Percentiles rank a stretch among this genome's conserved stretches.
phyloP scores from a whole-genome alignment of 2,888 invertebrate species.

The Orthonevra nobilis region DNA sequence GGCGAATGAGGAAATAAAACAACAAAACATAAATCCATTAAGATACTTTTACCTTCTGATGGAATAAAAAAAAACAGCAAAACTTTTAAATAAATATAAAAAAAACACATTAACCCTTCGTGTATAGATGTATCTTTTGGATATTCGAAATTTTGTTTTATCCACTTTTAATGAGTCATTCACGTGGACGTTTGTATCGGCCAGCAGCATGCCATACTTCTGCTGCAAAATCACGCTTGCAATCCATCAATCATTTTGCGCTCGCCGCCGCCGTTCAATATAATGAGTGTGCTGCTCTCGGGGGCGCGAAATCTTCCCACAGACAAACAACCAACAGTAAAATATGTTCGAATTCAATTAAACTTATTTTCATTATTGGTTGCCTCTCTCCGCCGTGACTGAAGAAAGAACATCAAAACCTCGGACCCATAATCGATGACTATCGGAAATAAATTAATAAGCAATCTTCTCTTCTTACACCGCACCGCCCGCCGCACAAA shows the following conservation, averaged over 20 bases:
- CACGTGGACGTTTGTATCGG: constrained; percentile 1
- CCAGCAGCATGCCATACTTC: not conserved
- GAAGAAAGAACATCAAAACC: not conserved
- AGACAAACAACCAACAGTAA: constrained; percentile 3
- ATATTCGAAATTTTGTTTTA: no score
- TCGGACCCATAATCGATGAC: constrained; percentile 37
- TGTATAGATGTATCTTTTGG: no score
- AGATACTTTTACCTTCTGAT: not conserved
- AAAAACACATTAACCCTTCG: no score
- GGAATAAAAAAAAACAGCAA: no score
- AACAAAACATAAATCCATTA: not conserved
- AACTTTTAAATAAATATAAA: no score
- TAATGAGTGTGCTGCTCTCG: not conserved
- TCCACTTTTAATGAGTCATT: constrained; percentile 21
- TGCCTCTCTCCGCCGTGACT: no score
- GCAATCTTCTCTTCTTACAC: not conserved
- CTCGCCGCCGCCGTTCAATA: no score
- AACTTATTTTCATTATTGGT: not conserved
- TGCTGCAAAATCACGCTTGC: constrained; percentile 17
- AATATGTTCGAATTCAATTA: constrained; percentile 7
- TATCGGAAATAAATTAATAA: constrained; percentile 55
- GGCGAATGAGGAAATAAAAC: not conserved
- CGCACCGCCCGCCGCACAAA: constrained; percentile 19
- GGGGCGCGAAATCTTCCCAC: constrained; percentile 12
- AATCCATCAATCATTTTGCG: constrained; percentile 35